Percentiles rank a stretch among this genome's conserved stretches.
Conservation (phyloP, 2,797 vertebrate species). For the Leucoraja ocellata region DNA sequence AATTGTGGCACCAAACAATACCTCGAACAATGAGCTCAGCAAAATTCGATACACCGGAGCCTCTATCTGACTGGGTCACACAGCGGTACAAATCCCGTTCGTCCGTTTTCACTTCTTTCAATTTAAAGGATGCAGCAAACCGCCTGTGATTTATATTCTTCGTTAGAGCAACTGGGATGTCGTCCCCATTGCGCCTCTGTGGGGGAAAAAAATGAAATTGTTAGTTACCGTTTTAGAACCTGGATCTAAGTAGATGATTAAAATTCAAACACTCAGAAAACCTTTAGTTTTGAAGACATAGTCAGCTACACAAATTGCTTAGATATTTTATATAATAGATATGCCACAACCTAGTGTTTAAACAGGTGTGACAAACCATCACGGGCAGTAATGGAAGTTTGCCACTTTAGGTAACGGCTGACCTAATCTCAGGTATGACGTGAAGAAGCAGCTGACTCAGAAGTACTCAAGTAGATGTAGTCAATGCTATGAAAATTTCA, state of each 20-base stretch:
- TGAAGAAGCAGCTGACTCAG: neutral
- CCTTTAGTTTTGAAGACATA: neutral
- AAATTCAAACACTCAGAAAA: neutral
- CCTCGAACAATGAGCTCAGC: conserved; percentile 93
- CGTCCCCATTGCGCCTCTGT: conserved; percentile 88
- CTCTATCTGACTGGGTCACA: conserved; percentile 89
- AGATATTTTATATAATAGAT: neutral
- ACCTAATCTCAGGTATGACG: neutral
- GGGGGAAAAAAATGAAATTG: conserved; percentile 41
- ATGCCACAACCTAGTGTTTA: neutral
- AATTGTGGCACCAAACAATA: conserved; percentile 47
- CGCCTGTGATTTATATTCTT: conserved; percentile 97
- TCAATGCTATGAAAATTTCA: neutral
- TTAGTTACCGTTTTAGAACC: neutral
- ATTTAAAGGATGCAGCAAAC: conserved; percentile 87
- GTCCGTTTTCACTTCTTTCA: conserved; percentile 85
- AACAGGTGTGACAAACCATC: neutral
- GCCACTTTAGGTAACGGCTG: no score
- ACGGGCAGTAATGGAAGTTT: neutral
- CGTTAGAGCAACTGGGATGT: conserved; percentile 87
- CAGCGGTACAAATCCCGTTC: conserved; percentile 94
- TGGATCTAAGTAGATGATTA: neutral
- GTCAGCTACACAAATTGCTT: neutral
- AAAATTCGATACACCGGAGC: conserved; percentile 94
- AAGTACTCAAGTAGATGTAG: neutral